Evolutionary conservation across 2,888 invertebrate genomes (phyloP).

Genomic region (Leucania comma): DNA sequence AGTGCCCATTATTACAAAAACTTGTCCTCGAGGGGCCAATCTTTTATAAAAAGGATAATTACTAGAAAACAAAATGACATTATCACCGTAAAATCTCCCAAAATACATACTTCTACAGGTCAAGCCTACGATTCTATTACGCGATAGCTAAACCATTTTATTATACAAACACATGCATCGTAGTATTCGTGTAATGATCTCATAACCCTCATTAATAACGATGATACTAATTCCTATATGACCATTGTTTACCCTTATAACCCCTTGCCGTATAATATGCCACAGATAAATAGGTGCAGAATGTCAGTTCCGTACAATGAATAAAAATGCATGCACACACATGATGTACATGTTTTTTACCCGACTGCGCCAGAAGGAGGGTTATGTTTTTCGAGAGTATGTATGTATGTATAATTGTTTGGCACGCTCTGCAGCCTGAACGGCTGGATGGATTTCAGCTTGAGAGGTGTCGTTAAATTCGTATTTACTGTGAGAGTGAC

Average conservation of each 20-base stretch:
- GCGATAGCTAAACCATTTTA: constrained; percentile 54
- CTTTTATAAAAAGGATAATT: not conserved
- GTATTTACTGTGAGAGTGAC: no score
- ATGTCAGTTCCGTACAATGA: not conserved
- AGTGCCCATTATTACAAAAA: no score
- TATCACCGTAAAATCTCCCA: constrained; percentile 27
- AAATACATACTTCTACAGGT: constrained; percentile 37
- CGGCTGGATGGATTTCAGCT: no score
- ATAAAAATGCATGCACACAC: no score
- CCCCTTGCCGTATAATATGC: constrained; percentile 39
- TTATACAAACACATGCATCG: constrained; percentile 45
- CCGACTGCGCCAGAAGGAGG: no score
- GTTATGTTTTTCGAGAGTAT: no score
- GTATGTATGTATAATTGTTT: no score
- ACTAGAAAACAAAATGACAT: constrained; percentile 23
- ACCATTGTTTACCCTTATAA: constrained; percentile 62
- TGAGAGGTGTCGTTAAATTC: no score
- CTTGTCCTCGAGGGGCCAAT: not conserved
- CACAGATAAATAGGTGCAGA: not conserved
- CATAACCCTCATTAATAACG: constrained; percentile 57
- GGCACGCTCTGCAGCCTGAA: no score
- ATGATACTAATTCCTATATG: constrained; percentile 60
- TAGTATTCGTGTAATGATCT: constrained; percentile 42
- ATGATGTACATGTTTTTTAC: no score
- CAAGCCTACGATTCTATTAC: constrained; percentile 42